Conservation (phyloP, 2,797 vertebrate species). For the Poecilia wingei region DNA sequence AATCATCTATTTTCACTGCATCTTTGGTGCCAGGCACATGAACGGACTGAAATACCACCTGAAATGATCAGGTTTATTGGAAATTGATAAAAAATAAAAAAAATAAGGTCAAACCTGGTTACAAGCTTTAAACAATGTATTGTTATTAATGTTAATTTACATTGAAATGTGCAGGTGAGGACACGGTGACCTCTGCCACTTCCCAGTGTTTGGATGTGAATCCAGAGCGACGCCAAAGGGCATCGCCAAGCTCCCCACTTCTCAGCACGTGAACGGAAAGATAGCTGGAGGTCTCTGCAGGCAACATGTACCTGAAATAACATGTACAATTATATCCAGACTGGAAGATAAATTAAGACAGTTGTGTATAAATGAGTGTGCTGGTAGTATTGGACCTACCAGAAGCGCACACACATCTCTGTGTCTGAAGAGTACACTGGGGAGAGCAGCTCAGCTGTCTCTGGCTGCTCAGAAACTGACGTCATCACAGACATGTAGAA, state of each 20-base stretch:
- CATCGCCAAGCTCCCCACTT: constrained; percentile 35
- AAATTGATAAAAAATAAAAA: not conserved
- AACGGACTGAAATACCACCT: constrained; percentile 75
- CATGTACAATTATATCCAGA: not conserved
- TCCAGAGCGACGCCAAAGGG: constrained; percentile 71
- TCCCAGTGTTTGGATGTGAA: constrained; percentile 69
- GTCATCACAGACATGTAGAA: constrained; percentile 69
- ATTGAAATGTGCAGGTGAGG: constrained; percentile 67
- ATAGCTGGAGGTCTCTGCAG: constrained; percentile 39
- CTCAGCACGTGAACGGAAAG: constrained; percentile 68
- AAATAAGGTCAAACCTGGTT: not conserved
- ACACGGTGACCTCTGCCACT: constrained; percentile 79
- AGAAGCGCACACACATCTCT: constrained; percentile 78
- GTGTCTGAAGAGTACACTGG: constrained; percentile 44
- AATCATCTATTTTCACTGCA: constrained; percentile 75
- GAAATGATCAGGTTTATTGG: not conserved
- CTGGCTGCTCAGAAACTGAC: constrained; percentile 30
- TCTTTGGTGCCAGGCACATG: constrained; percentile 36
- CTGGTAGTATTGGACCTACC: constrained; percentile 62
- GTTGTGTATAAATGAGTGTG: not conserved
- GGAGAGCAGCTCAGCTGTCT: constrained; percentile 71
- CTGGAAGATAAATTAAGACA: not conserved
- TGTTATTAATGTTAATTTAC: constrained; percentile 46
- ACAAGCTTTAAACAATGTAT: not conserved
- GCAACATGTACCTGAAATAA: constrained; percentile 76